Conservation (phyloP, 2,113 vertebrate genomes). For the Eolophus roseicapilla region DNA sequence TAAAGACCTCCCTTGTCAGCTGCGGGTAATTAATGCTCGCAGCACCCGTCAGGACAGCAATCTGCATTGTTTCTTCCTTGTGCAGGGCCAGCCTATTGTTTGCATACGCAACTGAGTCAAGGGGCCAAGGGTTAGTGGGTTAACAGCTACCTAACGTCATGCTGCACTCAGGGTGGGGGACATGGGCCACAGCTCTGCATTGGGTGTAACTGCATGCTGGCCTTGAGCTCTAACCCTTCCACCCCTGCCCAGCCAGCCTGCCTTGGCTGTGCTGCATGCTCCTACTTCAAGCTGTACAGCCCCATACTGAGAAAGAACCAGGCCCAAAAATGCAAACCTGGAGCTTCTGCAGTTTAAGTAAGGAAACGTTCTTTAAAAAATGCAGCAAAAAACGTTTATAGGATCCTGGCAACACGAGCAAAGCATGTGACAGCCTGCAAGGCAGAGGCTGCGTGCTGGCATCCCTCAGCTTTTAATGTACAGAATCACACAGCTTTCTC, state of each 20-base stretch:
- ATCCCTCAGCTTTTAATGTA: background rate
- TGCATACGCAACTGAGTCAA: background rate
- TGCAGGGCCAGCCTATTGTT: background rate
- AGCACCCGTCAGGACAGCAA: background rate
- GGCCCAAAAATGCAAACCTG: background rate
- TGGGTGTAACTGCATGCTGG: background rate
- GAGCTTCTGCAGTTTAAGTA: background rate
- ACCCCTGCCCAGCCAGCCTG: background rate
- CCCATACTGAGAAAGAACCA: background rate
- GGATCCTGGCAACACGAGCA: background rate
- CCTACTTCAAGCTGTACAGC: background rate
- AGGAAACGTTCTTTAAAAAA: background rate
- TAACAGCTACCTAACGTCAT: background rate
- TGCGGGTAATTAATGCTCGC: background rate
- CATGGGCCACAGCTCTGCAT: background rate
- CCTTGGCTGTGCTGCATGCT: accelerated
- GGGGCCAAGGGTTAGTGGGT: conserved; percentile 1
- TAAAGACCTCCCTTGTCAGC: background rate
- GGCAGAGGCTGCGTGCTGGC: background rate
- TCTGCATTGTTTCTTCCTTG: background rate
- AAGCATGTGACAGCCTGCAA: background rate
- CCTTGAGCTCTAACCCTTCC: background rate
- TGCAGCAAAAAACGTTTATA: background rate
- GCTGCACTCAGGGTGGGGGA: background rate
- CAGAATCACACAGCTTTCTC: conserved; percentile 14